Evolutionary conservation across 2,888 invertebrate species (phyloP), one percentile per base, ranked within the genome.

Genomic region (Tipula lateralis): DNA sequence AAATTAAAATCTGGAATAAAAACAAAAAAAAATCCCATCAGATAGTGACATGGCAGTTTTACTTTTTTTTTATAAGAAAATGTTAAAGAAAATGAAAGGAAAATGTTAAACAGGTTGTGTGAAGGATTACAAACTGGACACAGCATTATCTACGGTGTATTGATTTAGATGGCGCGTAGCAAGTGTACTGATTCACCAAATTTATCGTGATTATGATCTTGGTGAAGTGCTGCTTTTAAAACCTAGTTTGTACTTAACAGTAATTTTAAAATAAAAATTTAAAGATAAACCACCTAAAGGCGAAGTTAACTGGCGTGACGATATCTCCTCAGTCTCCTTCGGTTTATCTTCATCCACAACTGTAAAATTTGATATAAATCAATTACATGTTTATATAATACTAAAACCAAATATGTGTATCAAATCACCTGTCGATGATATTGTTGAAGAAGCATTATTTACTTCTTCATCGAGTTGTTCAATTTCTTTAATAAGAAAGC

Each of bases 1-100:
- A 87, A 87, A 24, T 86, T 87, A 5, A 87, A 86, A 29, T 87
- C 89, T 90, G 84, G 66, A 86, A 86, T 50, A 39, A 34, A 83
- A 83, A 83, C 29, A 24, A 39, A 83, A 36, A 82, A 36, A 82
- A 82, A 82, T 82, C 30, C 32, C 32, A 82, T 82, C 82, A 66
- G 66, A 66, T 66, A 39, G 66, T 66, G 66, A 66, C 66, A 66
- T 24, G 24, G 66, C 66, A 66, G 66, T 24, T 12, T n/a, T 9
- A 24, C 1, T 66, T 66, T 66, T 66, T 66, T 66, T 66, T 66
- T 1, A 66, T 66, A 24, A 66, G 66, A 66, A 66, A 66, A 19
- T 66, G 9, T 66, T 66, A 50, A 66, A 66, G 66, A 66, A 66
- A 66, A 66, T 24, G 24, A 66, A 66, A 66, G 24, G 66, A 66